phyloP scores from a whole-genome alignment of 2,888 invertebrate species.

The Apoderus coryli region DNA sequence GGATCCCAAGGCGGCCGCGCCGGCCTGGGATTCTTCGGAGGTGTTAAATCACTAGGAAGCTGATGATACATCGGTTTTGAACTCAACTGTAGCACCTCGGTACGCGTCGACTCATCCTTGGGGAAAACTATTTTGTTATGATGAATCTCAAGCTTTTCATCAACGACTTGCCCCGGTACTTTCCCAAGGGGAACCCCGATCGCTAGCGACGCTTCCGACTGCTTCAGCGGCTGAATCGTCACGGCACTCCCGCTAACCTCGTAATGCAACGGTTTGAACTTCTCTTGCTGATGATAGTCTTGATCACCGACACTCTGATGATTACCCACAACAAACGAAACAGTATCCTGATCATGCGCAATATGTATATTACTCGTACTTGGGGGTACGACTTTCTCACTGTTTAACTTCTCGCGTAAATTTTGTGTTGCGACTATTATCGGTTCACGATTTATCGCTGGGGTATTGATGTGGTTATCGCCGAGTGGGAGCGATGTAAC shows the following conservation, averaged over 20 bases:
- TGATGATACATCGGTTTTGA: conserved; percentile 33
- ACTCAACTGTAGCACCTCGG: conserved; percentile 29
- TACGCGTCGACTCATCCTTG: conserved; percentile 23
- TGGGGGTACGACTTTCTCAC: conserved; percentile 31
- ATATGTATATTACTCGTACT: conserved; percentile 50
- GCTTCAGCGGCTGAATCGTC: conserved; percentile 29
- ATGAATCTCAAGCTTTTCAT: conserved; percentile 25
- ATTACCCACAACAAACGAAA: conserved; percentile 48
- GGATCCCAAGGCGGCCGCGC: conserved; percentile 35
- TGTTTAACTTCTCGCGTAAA: conserved; percentile 29
- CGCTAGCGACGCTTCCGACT: conserved; percentile 30
- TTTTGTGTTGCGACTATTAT: conserved; percentile 31
- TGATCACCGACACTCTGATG: conserved; percentile 41
- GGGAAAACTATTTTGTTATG: conserved; percentile 24
- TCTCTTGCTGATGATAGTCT: conserved; percentile 1
- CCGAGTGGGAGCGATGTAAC: conserved; percentile 33
- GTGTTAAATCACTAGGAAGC: conserved; percentile 34
- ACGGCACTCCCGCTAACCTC: conserved; percentile 21
- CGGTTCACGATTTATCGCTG: conserved; percentile 21
- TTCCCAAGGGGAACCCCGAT: conserved; percentile 30
- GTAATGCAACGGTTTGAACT: not conserved
- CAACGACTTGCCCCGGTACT: conserved; percentile 31
- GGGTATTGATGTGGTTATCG: conserved; percentile 27
- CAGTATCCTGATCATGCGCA: conserved; percentile 47
- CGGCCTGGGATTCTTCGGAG: conserved; percentile 31